phyloP scores from a whole-genome alignment of 2,888 invertebrate species.

The Chymomyza caudatula region DNA sequence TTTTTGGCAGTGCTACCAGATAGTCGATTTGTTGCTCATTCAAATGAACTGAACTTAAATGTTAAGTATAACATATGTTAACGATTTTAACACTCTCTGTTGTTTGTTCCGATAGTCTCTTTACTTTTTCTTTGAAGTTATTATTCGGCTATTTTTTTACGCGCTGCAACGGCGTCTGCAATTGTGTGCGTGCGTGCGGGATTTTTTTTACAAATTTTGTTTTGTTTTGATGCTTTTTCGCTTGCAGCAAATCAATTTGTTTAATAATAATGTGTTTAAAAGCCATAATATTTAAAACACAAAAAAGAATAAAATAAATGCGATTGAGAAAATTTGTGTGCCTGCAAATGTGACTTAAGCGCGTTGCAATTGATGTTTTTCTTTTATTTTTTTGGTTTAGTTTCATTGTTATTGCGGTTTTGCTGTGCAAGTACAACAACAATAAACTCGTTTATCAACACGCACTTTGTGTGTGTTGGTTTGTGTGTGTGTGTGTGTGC shows the following conservation, averaged over 20 bases:
- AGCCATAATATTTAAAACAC: neutral
- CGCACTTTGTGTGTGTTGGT: constrained; percentile 4
- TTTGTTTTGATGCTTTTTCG: constrained; percentile 29
- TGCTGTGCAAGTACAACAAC: constrained; percentile 41
- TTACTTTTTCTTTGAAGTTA: neutral
- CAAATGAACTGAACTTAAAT: neutral
- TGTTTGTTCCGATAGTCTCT: neutral
- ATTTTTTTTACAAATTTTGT: constrained; percentile 40
- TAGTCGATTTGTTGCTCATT: neutral
- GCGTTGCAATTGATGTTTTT: constrained; percentile 25
- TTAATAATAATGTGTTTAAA: neutral
- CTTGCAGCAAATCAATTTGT: constrained; percentile 8
- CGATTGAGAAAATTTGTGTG: neutral
- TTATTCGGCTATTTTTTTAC: constrained; percentile 11
- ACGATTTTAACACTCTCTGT: neutral
- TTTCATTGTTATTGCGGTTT: constrained; percentile 8
- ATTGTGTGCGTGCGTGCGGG: constrained; percentile 32
- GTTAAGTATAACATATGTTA: neutral
- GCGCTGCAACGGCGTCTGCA: constrained; percentile 41
- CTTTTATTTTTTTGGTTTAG: constrained; percentile 22
- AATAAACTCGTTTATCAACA: constrained; percentile 52
- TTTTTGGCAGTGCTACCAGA: neutral
- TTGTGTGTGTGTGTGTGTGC: neutral
- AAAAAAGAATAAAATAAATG: constrained; percentile 22
- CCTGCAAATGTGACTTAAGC: constrained; percentile 9